Evolutionary conservation across 2,797 vertebrate species (phyloP), one percentile per base, ranked within the genome.

Genomic region (Myotis pilosus): DNA sequence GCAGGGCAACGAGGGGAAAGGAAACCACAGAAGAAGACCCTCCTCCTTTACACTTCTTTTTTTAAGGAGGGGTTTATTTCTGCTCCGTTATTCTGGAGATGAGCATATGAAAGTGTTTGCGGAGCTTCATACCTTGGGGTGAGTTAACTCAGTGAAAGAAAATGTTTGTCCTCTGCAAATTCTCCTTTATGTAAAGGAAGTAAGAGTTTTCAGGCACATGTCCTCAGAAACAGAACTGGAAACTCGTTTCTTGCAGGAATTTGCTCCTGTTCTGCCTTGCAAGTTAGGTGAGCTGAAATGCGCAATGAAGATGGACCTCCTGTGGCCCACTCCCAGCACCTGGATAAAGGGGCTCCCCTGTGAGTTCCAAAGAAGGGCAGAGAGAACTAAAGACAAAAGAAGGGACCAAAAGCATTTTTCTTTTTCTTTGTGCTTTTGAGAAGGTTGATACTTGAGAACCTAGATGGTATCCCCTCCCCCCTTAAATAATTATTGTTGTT

Each of bases 51-150:
- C 3, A 28, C 25, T 82, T 89, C 92, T 95, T 83, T 89, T 44
- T 41, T 62, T 33, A 55, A 76, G 25, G 38, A 81, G 25, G 69
- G 20, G 5, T 71, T 72, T 47, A 55, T 90, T 49, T 71, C 66
- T 55, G 49, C 33, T 81, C 41, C 57, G 49, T 51, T 36, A 87
- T 75, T 47, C 49, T 82, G 41, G 49, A 92, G 69, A 87, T 94
- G 64, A 96, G 38, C 64, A 53, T 88, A 76, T 60, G 76, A 80
- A 86, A 87, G 47, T 68, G 4, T 91, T 95, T 53, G 60, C 62
- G 13, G 69, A 82, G 28, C 82, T 87, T 95, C 23, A 28, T 11
- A 51, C n/a, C 20, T 68, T 22, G 49, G 87, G n/a, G 13, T 41
- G 25, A 88, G 25, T 13, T 60, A 6, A 51, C 33, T 79, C 87